A percentile compares a stretch with the other conserved stretches of the same genome.
phyloP scores from a whole-genome alignment of 2,113 vertebrate species.

The Empidonax alnorum region DNA sequence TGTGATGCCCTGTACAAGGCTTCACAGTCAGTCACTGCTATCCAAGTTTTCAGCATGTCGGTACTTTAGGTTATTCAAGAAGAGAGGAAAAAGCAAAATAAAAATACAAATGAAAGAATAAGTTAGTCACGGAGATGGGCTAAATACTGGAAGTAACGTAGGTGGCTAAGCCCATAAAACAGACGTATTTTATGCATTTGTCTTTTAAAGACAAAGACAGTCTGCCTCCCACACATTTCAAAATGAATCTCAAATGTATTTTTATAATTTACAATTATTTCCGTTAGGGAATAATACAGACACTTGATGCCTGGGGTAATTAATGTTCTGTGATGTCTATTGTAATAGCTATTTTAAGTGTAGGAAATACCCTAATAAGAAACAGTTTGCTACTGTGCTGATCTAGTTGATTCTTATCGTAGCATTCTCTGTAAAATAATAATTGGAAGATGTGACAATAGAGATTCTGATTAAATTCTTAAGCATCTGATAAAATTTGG shows the following conservation, averaged over 20 bases:
- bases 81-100: neutral
- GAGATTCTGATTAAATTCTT: neutral
- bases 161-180: neutral
- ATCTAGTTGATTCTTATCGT: conserved; percentile 48
- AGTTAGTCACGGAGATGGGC: neutral
- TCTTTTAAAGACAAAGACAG: neutral
- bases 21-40: neutral
- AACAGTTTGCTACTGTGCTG: neutral
- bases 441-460: conserved; percentile 51
- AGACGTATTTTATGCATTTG: neutral
- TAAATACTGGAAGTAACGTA: neutral
- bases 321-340: conserved; percentile 13
- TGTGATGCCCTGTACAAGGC: neutral
- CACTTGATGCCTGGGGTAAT: neutral
- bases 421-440: conserved; percentile 14
- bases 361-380: conserved; percentile 60
- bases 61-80: neutral
- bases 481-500: neutral
- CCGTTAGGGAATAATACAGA: neutral
- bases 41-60: neutral
- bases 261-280: conserved; percentile 28
- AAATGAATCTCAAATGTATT: conserved; percentile 36
- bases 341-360: conserved; percentile 30
- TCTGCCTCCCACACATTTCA: conserved; percentile 24
- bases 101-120: neutral